Base-by-base conservation (phyloP, 1,140 invertebrate genomes). In the Trichoplusia ni region DNA sequence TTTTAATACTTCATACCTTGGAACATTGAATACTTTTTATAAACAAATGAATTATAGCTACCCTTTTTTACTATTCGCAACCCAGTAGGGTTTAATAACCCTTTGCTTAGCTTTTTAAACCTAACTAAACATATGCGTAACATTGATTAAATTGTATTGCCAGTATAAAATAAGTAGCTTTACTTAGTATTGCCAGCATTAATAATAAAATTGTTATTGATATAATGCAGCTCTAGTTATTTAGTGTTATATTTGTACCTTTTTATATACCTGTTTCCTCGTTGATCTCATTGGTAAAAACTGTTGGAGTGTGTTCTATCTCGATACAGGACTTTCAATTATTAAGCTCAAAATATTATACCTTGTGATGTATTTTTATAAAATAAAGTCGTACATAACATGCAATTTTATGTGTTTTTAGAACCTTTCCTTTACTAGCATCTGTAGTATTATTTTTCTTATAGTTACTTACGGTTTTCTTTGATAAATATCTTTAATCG, bases 291-390 rank as follows among this genome's bases (percentile, higher is more conserved):
- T 75, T 68, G 71, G 67, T 61, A 51, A 75, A 58, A 79, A 72
- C 74, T 78, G 76, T 78, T 82, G 71, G 75, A 75, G 73, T 82
- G 82, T 87, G 84, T 87, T 89, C 86, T 86, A 82, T 86, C 75
- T 67, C 83, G 74, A 81, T 84, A 87, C 82, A 87, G 80, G 84
- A 84, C 75, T 71, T 85, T 84, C 75, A 70, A 72, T 77, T 73
- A 69, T 69, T 84, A 85, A 85, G 85, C 86, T 89, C 85, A 89
- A 89, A 86, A 85, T 86, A 79, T 69, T 77, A 79, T 85, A 86
- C 77, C 84, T 82, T 87, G 83, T 87, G 82, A 87, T 89, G 86
- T 89, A 89, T 87, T 89, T 89, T 89, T 88, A 86, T 79, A 73
- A 69, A 77, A 62, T 73, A 71, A 71, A 73, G 49, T 75, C 59